Conservation (phyloP, 2,797 vertebrate species). For the Sebastes minor region DNA sequence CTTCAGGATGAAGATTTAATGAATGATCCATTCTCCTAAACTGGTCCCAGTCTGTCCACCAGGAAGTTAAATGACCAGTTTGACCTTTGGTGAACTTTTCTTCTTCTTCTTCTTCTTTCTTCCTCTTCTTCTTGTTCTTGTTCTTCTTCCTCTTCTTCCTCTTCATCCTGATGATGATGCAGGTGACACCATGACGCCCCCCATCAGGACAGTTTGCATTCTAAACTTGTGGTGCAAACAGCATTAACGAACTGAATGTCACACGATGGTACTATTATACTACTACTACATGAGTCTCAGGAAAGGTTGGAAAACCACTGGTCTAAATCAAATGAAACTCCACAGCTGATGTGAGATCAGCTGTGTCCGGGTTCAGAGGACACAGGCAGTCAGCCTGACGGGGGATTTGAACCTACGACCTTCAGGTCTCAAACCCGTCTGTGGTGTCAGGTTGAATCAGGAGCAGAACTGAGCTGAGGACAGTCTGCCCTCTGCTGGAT, state of each 20-base stretch:
- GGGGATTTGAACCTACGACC: background rate
- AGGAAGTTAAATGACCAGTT: background rate
- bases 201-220: background rate
- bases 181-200: background rate
- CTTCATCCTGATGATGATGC: background rate
- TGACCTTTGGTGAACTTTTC: background rate
- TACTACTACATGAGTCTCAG: background rate
- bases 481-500: background rate
- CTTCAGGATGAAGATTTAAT: conserved; percentile 23
- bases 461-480: background rate
- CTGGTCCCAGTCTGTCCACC: background rate
- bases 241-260: background rate
- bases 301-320: background rate
- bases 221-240: background rate
- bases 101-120: background rate
- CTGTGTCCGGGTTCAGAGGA: background rate
- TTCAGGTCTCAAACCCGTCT: background rate
- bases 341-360: background rate
- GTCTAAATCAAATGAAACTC: background rate
- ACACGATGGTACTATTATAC: background rate
- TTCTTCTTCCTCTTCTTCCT: background rate
- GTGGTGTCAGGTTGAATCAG: background rate
- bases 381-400: rapidly evolving
- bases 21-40: conserved; percentile 7
- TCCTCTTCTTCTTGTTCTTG: background rate